Conservation (phyloP, 2,113 vertebrate species). For the Ranitomeya imitator region DNA sequence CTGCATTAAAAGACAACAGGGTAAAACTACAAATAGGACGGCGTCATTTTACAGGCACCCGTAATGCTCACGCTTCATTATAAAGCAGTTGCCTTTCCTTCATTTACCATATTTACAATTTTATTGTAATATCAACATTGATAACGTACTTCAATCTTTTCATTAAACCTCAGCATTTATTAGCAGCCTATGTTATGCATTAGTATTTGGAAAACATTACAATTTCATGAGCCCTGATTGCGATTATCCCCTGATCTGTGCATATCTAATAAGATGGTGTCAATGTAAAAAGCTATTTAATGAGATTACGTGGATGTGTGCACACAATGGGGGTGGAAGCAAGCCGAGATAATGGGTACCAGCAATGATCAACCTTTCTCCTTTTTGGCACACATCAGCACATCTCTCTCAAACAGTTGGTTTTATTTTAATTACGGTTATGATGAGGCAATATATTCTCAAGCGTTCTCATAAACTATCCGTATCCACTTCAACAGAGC, state of each 20-base stretch:
- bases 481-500: background rate
- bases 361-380: background rate
- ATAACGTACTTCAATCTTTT: background rate
- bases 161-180: background rate
- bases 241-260: background rate
- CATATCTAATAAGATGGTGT: conserved; percentile 1
- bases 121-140: background rate
- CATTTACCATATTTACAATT: background rate
- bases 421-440: conserved; percentile 18
- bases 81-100: background rate
- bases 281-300: background rate
- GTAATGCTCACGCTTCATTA: background rate
- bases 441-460: conserved; percentile 16
- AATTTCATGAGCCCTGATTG: background rate
- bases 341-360: background rate
- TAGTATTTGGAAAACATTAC: background rate
- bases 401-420: background rate
- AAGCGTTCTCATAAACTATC: conserved; percentile 1
- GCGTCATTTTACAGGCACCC: background rate
- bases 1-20: background rate
- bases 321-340: background rate
- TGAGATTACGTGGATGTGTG: background rate
- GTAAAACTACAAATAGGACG: background rate
- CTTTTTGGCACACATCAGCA: background rate
- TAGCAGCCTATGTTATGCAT: background rate